Evolutionary conservation across 2,888 invertebrate species (phyloP), one percentile per base, ranked within the genome.

Genomic region (Pammene fasciana): DNA sequence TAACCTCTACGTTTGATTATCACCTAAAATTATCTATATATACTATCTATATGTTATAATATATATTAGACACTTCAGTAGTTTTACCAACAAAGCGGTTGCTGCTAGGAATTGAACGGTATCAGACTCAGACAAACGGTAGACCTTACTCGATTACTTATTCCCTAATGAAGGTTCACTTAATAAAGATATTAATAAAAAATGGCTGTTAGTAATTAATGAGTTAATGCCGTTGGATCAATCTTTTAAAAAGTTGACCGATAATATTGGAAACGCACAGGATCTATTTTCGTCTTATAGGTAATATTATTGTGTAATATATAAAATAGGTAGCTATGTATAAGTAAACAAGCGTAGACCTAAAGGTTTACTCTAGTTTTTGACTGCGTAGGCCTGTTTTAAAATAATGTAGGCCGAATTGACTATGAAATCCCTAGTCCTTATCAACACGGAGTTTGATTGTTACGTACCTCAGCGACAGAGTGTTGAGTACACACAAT

Each of bases 291-390:
- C 26, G 26, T 26, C 26, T 3, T 26, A 26, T 57, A 14, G 18
- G 11, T 14, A 9, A 13, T 56, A 18, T 7, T 57, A 57, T 41
- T 41, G 18, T 55, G 55, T 14, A 55, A 18, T 13, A 16, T 13
- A 18, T 43, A 13, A 18, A 43, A 43, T 57, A 13, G 18, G 18
- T 18, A 18, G 41, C 18, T 57, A 57, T 18, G n/a, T 57, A 57
- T 57, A 16, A 56, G 13, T 7, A 43, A 13, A 57, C 2, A 13
- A 56, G 38, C 5, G 38, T 56, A 16, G 16, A 18, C 18, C 57
- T 57, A 57, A 57, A 57, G 57, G 57, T 41, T 43, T 13, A 13
- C 43, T 11, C 41, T 41, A 7, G n/a, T 36, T 57, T 43, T 18
- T 26, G 43, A 43, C 43, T 38, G 13, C 26, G 11, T 36, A 26